phyloP scores from a whole-genome alignment of 2,797 vertebrate species.

The Naso thynnoides region DNA sequence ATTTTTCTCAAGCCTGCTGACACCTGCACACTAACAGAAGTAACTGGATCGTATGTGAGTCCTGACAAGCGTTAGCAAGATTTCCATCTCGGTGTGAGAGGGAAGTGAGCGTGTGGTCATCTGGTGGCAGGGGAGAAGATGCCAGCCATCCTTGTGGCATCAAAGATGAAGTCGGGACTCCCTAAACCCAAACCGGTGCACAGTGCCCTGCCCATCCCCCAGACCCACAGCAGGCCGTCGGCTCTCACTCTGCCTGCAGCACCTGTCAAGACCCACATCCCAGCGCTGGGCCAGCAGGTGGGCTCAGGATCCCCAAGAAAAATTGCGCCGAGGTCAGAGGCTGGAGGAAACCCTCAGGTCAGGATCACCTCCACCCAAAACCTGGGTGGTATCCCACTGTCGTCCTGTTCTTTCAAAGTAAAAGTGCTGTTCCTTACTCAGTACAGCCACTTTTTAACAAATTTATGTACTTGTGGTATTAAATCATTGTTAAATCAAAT shows the following conservation, averaged over 20 bases:
- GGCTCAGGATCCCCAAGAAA: constrained; percentile 65
- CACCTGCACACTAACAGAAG: constrained; percentile 5
- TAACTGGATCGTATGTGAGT: constrained; percentile 9
- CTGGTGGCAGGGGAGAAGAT: constrained; percentile 85
- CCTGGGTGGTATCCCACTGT: neutral
- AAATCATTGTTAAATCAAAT: neutral
- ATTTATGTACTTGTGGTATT: neutral
- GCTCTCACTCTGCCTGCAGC: constrained; percentile 73
- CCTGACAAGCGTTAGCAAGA: constrained; percentile 13
- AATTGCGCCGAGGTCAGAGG: constrained; percentile 68
- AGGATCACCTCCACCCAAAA: constrained; percentile 66
- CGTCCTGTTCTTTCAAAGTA: neutral
- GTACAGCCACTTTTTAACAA: neutral
- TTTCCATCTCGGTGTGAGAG: constrained; percentile 18
- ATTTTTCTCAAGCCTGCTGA: neutral
- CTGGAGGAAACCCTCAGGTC: constrained; percentile 91
- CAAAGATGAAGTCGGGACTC: constrained; percentile 98
- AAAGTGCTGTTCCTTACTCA: neutral
- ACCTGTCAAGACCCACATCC: constrained; percentile 83
- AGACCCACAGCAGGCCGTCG: constrained; percentile 86
- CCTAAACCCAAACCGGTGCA: constrained; percentile 97
- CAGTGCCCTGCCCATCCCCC: constrained; percentile 94
- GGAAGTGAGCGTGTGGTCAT: constrained; percentile 27
- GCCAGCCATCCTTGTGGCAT: constrained; percentile 96
- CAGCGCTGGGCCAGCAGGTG: constrained; percentile 75